Percentiles rank a stretch among this genome's conserved stretches.
phyloP scores from a whole-genome alignment of 1,140 invertebrate species.

The Macrosteles quadrilineatus region DNA sequence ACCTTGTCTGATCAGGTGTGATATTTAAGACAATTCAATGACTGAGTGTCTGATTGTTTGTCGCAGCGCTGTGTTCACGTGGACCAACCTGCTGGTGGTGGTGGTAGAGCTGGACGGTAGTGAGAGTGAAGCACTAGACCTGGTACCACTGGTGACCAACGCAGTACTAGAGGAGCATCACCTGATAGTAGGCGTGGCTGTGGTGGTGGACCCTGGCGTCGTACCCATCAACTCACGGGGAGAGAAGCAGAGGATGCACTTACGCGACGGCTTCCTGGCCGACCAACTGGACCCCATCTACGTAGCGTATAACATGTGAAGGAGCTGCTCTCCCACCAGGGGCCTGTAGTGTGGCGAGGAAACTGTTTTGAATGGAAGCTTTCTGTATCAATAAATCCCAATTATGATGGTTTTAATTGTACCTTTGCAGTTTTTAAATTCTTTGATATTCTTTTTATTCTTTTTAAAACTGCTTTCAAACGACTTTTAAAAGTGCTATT shows the following conservation, averaged over 20 bases:
- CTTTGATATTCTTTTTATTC: no score
- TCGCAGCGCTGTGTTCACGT: constrained; percentile 97
- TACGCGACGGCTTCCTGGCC: constrained; percentile 95
- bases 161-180: constrained; percentile 98
- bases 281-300: constrained; percentile 99
- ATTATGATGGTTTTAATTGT: no score
- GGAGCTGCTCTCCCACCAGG: not conserved
- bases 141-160: constrained; percentile 97
- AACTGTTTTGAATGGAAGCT: no score
- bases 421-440: no score
- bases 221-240: constrained; percentile 98
- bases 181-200: constrained; percentile 97
- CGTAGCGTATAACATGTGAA: constrained; percentile 99
- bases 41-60: no score
- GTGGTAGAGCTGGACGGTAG: constrained; percentile 98
- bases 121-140: constrained; percentile 97
- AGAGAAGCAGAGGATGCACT: constrained; percentile 99
- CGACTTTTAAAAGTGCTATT: no score
- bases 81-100: constrained; percentile 97
- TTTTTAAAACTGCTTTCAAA: no score
- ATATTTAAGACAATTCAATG: no score
- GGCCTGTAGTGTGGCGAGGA: no score
- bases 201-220: constrained; percentile 96
- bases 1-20: no score
- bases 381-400: no score